phyloP scores from a whole-genome alignment of 2,113 vertebrate genomes.

The Indicator indicator region DNA sequence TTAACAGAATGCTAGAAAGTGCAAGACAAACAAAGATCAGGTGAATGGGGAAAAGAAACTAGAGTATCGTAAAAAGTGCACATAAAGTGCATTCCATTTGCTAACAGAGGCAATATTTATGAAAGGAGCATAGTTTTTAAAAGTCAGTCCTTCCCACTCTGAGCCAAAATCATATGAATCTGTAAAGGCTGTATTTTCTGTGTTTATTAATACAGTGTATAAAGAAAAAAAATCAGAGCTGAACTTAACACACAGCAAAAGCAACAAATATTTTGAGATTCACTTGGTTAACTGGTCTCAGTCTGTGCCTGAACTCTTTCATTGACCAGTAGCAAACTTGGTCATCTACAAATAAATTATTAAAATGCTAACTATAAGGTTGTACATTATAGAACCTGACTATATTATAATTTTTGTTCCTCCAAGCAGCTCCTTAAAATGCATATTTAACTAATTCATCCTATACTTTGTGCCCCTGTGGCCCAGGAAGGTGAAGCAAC shows the following conservation, averaged over 20 bases:
- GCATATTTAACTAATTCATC: constrained; percentile 72
- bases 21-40: constrained; percentile 66
- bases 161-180: constrained; percentile 36
- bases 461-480: constrained; percentile 69
- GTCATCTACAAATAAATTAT: constrained; percentile 68
- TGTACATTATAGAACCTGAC: constrained; percentile 49
- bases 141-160: constrained; percentile 7
- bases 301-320: not conserved
- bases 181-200: not conserved
- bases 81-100: constrained; percentile 4
- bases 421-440: constrained; percentile 62
- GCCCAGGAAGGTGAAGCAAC: constrained; percentile 70
- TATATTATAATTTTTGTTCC: constrained; percentile 45
- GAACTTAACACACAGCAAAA: not conserved
- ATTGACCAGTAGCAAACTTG: constrained; percentile 34
- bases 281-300: not conserved
- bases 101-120: constrained; percentile 24
- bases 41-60: constrained; percentile 58
- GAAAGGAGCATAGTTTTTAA: constrained; percentile 32
- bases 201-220: not conserved
- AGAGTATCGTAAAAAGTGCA: constrained; percentile 34
- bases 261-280: not conserved
- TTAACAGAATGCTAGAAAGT: constrained; percentile 58
- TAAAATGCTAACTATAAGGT: constrained; percentile 53
- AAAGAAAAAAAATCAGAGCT: not conserved